phyloP scores from a whole-genome alignment of 2,888 invertebrate genomes.

The Sipha maydis region DNA sequence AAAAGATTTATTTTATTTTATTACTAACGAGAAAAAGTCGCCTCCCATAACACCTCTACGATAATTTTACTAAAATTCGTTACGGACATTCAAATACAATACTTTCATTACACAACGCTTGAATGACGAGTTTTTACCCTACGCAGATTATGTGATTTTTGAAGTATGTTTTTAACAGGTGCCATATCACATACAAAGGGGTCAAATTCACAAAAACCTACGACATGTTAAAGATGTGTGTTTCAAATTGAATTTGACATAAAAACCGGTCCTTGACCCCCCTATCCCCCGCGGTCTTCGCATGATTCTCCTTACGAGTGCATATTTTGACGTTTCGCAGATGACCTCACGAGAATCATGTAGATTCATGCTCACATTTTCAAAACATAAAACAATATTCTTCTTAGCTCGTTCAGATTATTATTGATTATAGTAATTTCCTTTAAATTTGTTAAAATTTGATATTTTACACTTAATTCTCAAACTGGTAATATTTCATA shows the following conservation, averaged over 20 bases:
- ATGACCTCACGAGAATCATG: slow-evolving; percentile 50
- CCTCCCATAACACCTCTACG: neutral
- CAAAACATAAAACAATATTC: slow-evolving; percentile 20
- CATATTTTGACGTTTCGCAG: slow-evolving; percentile 61
- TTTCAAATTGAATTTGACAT: slow-evolving; percentile 62
- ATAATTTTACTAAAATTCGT: slow-evolving; percentile 10
- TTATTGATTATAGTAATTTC: slow-evolving; percentile 14
- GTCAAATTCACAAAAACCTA: slow-evolving; percentile 45
- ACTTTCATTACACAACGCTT: slow-evolving; percentile 12
- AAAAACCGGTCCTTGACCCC: slow-evolving; percentile 62
- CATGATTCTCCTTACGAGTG: slow-evolving; percentile 24
- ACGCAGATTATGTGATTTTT: neutral
- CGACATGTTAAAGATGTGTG: slow-evolving; percentile 51
- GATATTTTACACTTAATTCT: neutral
- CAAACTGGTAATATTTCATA: neutral
- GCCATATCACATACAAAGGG: slow-evolving; percentile 31
- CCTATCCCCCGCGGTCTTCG: slow-evolving; percentile 14
- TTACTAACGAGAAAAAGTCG: neutral
- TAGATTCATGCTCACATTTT: neutral
- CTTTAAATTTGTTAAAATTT: neutral
- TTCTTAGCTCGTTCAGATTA: neutral
- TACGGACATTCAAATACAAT: slow-evolving; percentile 6
- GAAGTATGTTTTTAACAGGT: slow-evolving; percentile 16
- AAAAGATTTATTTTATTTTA: neutral
- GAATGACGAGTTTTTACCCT: neutral